phyloP scores from a whole-genome alignment of 2,888 invertebrate genomes.

The Heliothis peltigera region DNA sequence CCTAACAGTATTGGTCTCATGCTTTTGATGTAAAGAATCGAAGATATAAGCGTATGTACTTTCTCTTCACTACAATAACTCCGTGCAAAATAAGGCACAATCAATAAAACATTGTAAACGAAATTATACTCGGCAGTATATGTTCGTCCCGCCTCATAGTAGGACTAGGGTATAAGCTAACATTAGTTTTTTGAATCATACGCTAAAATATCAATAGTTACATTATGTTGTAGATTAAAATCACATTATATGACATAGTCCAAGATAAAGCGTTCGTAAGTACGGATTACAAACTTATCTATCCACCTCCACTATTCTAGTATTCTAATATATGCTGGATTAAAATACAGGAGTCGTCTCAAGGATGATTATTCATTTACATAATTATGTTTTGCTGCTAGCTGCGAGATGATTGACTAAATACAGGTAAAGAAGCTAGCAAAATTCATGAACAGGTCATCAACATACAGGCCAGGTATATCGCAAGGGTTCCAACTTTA shows the following conservation, averaged over 20 bases:
- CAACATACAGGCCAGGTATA: not conserved
- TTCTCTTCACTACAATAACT: too few relatives aligned
- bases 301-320: not conserved
- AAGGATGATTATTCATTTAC: not conserved
- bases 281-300: not conserved
- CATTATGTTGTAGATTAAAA: not conserved
- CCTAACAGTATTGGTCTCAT: too few relatives aligned
- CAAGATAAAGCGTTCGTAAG: not conserved
- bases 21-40: too few relatives aligned
- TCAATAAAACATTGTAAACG: not conserved
- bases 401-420: too few relatives aligned
- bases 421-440: too few relatives aligned
- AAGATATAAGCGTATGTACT: too few relatives aligned
- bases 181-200: too few relatives aligned
- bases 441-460: too few relatives aligned
- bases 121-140: not conserved
- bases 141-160: not conserved
- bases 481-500: not conserved
- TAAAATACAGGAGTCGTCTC: not conserved
- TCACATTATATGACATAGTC: not conserved
- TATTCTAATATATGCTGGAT: not conserved
- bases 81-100: conserved; percentile 1
- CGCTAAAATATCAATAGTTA: not conserved
- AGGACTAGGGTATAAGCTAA: not conserved
- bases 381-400: too few relatives aligned